Evolutionary conservation across 2,113 vertebrate species (phyloP).

Genomic region (Cyprinodon brontotheroides): DNA sequence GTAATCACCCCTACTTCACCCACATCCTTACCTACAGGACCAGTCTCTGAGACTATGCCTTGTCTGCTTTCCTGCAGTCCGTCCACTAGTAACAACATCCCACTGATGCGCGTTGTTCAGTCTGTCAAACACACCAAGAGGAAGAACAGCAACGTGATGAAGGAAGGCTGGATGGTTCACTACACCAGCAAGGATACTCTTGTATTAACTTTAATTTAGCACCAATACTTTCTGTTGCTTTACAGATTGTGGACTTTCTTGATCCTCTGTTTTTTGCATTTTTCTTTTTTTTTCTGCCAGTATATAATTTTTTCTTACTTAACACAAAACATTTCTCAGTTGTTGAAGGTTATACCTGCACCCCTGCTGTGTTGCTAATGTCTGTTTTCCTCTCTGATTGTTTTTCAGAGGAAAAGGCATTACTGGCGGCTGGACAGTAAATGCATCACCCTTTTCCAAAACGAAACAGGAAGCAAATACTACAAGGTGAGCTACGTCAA

Average conservation of each 20-base stretch:
- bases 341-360: neutral
- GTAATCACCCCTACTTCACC: conserved; percentile 53
- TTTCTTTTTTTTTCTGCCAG: neutral
- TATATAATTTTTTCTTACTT: no score
- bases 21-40: neutral
- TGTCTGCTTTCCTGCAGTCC: conserved; percentile 68
- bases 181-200: conserved; percentile 94
- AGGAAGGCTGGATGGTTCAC: conserved; percentile 98
- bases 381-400: neutral
- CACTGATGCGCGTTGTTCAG: conserved; percentile 95
- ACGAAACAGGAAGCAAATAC: conserved; percentile 95
- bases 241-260: neutral
- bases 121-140: conserved; percentile 96
- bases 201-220: conserved; percentile 70
- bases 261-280: neutral
- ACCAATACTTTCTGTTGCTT: neutral
- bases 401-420: conserved; percentile 91
- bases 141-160: conserved; percentile 93
- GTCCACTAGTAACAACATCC: conserved; percentile 97
- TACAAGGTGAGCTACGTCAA: conserved; percentile 82
- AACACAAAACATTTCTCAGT: neutral
- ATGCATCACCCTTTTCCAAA: conserved; percentile 95
- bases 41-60: conserved; percentile 11
- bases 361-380: neutral
- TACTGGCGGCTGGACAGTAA: conserved; percentile 99